Evolutionary conservation across 2,888 invertebrate species (phyloP).

Genomic region (Drosophila quasianomalipes): DNA sequence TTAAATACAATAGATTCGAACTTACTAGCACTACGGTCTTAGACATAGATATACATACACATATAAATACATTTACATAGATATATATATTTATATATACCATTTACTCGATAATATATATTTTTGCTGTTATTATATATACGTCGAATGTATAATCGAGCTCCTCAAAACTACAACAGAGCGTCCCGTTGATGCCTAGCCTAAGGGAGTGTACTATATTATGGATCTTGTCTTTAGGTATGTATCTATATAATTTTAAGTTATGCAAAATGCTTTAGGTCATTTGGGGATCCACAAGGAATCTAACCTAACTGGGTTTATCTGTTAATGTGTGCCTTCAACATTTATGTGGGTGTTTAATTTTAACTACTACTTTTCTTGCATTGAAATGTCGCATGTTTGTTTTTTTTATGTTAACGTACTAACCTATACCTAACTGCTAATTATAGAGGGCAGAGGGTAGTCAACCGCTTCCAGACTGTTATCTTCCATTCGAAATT

Average conservation of each 20-base stretch:
- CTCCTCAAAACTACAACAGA: constrained; percentile 37
- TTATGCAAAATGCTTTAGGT: constrained; percentile 31
- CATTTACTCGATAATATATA: constrained; percentile 40
- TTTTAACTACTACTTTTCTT: constrained; percentile 57
- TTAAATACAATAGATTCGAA: constrained; percentile 62
- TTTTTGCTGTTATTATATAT: constrained; percentile 28
- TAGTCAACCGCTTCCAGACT: constrained; percentile 9
- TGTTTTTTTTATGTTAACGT: constrained; percentile 36
- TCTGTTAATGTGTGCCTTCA: constrained; percentile 31
- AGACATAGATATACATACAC: constrained; percentile 67
- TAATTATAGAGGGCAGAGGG: constrained; percentile 31
- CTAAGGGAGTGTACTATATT: constrained; percentile 33
- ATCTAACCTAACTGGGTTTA: constrained; percentile 32
- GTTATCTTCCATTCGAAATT: constrained; percentile 11
- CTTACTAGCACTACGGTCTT: constrained; percentile 70
- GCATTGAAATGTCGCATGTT: constrained; percentile 77
- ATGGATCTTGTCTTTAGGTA: constrained; percentile 28
- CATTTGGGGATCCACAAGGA: constrained; percentile 8
- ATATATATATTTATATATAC: constrained; percentile 40
- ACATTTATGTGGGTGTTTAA: constrained; percentile 39
- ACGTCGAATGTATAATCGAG: constrained; percentile 49
- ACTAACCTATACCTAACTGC: constrained; percentile 41
- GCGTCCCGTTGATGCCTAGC: constrained; percentile 34
- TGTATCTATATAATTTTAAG: constrained; percentile 41
- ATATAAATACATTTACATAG: constrained; percentile 64